Base-by-base conservation (phyloP, 2,113 vertebrate genomes). In the Heteronetta atricapilla region DNA sequence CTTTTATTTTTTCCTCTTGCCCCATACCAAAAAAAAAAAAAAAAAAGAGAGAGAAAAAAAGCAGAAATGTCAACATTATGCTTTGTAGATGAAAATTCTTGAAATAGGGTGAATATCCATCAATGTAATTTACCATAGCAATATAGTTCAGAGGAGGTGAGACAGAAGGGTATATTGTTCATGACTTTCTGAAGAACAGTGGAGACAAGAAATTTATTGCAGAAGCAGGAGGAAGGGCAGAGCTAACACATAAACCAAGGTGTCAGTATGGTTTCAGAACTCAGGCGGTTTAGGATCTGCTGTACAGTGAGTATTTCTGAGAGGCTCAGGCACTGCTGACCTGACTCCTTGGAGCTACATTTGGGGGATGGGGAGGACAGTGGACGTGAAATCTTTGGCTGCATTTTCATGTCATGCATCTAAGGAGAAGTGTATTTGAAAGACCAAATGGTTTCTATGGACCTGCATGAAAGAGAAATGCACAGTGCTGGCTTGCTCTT, bases 51-150 rank as follows among this genome's bases (percentile, higher is more conserved):
- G 21, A 19, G 42, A 56, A 28, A n/a, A 66, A 13, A n/a, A 28
- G 13, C n/a, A 72, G 55, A 94, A 89, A 78, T 85, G n/a, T 63
- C 40, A 64, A 36, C 4, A 55, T 7, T 4, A 3, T 73, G 22
- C 25, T 89, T 63, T 85, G 56, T 79, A 72, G 36, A 60, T 64
- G 48, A 92, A 94, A 85, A 58, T 77, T 85, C 28, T 72, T 74
- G 36, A 68, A 82, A 38, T 28, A 67, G 69, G 68, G 13, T 89
- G 40, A 81, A 73, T 60, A 42, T 50, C 77, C 23, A 59, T 77
- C 80, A 84, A 87, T 33, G 31, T 55, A 85, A 87, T 93, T 91
- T 79, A 23, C 38, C 22, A 42, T 44, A 59, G 62, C 64, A 82
- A 11, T 80, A 58, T 31, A 68, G 12, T 82, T 90, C 36, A 66